phyloP scores from a whole-genome alignment of 2,888 invertebrate species.

The Nemoura dubitans region DNA sequence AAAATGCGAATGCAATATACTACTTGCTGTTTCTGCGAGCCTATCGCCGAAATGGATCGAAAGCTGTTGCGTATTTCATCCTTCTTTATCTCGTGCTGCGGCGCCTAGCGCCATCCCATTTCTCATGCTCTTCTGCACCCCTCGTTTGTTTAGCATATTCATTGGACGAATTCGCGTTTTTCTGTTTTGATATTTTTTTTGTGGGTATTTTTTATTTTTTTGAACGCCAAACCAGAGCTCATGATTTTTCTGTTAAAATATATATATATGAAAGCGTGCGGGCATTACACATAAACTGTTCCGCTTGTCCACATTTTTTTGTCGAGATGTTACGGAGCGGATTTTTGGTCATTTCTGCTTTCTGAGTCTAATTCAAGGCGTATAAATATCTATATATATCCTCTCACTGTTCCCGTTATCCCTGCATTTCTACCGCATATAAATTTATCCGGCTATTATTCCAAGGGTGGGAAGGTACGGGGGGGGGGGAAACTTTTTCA shows the following conservation, averaged over 20 bases:
- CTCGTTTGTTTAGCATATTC: slow-evolving; percentile 36
- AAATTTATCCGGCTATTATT: slow-evolving; percentile 28
- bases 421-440: slow-evolving; percentile 33
- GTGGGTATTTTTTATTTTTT: background rate
- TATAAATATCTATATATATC: slow-evolving; percentile 8
- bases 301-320: slow-evolving; percentile 30
- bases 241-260: slow-evolving; percentile 31
- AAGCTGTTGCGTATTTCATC: slow-evolving; percentile 22
- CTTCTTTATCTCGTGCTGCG: slow-evolving; percentile 13
- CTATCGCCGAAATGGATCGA: slow-evolving; percentile 22
- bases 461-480: background rate
- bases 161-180: slow-evolving; percentile 20
- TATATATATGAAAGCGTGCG: background rate
- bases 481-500: background rate
- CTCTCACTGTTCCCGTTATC: background rate
- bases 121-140: slow-evolving; percentile 1
- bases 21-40: background rate
- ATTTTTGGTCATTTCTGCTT: slow-evolving; percentile 28
- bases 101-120: background rate
- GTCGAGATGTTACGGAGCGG: slow-evolving; percentile 3
- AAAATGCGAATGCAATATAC: slow-evolving; percentile 35
- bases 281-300: slow-evolving; percentile 33
- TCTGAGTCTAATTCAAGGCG: slow-evolving; percentile 12
- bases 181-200: slow-evolving; percentile 18
- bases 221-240: slow-evolving; percentile 3